Percentiles rank a stretch among this genome's conserved stretches.
Conservation (phyloP, 53 echinoderm and acorn worm genomes). For the Echinarachnius parma region DNA sequence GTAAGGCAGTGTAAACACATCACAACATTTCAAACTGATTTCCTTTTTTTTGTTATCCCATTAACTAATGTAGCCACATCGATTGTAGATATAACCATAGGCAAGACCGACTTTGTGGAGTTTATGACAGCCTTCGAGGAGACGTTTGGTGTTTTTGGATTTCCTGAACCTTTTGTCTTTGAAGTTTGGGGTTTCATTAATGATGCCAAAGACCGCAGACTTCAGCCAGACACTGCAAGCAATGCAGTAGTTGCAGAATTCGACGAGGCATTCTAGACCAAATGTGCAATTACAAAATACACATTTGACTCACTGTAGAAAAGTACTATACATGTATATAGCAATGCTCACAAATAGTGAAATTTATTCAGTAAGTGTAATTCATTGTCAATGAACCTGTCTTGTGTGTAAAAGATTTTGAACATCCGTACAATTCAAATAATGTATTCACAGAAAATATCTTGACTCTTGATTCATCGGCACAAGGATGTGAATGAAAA, state of each 20-base stretch:
- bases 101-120: constrained; percentile 57
- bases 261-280: constrained; percentile 23
- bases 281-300: too few species aligned
- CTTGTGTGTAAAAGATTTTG: too few species aligned
- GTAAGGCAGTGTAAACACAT: background rate
- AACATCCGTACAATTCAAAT: too few species aligned
- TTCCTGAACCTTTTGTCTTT: constrained; percentile 90
- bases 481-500: too few species aligned
- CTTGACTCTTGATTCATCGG: too few species aligned
- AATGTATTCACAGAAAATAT: too few species aligned
- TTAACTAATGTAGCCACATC: constrained; percentile 29
- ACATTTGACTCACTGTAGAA: too few species aligned
- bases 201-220: constrained; percentile 64
- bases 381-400: too few species aligned
- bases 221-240: constrained; percentile 1
- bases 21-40: background rate
- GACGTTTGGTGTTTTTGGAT: constrained; percentile 75
- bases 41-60: background rate
- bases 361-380: too few species aligned
- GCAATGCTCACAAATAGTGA: too few species aligned
- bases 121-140: constrained; percentile 70
- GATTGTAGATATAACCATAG: constrained; percentile 31
- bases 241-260: constrained; percentile 20
- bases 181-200: constrained; percentile 97
- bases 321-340: too few species aligned